Evolutionary conservation across 1,140 invertebrate species (phyloP).

Genomic region (Chelonus insularis): DNA sequence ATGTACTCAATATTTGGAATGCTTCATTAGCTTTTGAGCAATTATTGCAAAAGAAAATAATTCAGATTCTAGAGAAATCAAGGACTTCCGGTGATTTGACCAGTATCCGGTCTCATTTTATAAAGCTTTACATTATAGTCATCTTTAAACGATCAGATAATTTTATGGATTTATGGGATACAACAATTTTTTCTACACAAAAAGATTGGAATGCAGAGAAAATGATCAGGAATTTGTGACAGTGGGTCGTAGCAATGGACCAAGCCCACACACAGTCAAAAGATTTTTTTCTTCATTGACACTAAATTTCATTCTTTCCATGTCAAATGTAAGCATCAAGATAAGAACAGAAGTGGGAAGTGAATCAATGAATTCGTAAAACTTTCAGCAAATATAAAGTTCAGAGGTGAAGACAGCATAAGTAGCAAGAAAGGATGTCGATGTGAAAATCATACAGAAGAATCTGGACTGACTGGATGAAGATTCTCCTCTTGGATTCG

Average conservation of each 20-base stretch:
- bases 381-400: background rate
- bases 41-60: conserved; percentile 1
- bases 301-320: too few species aligned
- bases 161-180: conserved; percentile 11
- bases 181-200: conserved; percentile 4
- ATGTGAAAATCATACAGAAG: background rate
- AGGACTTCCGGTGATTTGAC: conserved; percentile 17
- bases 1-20: too few species aligned
- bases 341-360: background rate
- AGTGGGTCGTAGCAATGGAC: conserved; percentile 23
- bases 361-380: background rate
- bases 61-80: conserved; percentile 15
- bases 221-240: conserved; percentile 17
- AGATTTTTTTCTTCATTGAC: conserved; percentile 27
- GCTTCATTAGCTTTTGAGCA: too few species aligned
- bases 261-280: conserved; percentile 25
- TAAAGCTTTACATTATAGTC: background rate
- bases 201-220: conserved; percentile 11
- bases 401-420: background rate
- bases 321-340: too few species aligned
- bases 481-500: conserved; percentile 1
- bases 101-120: conserved; percentile 20
- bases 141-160: conserved; percentile 27
- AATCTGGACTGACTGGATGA: conserved; percentile 7
- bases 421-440: background rate